These are phyloP conservation scores for Morbakka virulenta DNA, from an alignment of 30 jellyfish, hydroid and myxozoan species.

Conservation along the genomic window DNA sequence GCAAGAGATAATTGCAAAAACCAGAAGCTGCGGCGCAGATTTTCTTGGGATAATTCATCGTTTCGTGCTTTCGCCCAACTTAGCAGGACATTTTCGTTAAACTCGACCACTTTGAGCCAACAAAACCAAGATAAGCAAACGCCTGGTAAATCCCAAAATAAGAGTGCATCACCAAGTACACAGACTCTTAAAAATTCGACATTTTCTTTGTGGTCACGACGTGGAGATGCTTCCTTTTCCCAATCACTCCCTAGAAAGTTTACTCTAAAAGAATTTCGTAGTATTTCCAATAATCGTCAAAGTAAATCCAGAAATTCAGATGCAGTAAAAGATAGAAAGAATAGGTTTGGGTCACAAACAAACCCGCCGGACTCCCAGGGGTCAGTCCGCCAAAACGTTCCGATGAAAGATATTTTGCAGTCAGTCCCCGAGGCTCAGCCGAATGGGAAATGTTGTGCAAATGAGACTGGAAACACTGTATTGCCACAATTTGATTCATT, in stretches of 20 bases:
- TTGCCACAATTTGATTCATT: too few relatives aligned
- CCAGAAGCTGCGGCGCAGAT: constrained; percentile 33
- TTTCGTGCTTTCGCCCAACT: constrained; percentile 14
- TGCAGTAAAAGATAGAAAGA: not conserved
- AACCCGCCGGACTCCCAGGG: not conserved
- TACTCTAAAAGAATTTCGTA: not conserved
- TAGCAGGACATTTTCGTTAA: constrained; percentile 34
- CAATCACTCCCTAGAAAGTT: not conserved
- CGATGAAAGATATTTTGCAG: not conserved
- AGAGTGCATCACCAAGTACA: not conserved
- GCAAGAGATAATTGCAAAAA: not conserved
- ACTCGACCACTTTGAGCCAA: constrained; percentile 12
- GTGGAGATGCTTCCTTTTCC: not conserved
- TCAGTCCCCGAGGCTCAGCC: not conserved
- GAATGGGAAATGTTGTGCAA: not conserved
- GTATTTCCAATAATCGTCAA: not conserved
- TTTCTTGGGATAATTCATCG: constrained; percentile 54
- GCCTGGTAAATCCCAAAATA: too few relatives aligned
- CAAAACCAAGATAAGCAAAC: not conserved
- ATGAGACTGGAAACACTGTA: not conserved
- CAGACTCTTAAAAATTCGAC: not conserved
- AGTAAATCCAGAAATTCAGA: not conserved
- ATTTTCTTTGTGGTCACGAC: not conserved
- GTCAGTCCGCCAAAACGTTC: not conserved
- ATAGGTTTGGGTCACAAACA: not conserved